Evolutionary conservation across 2,888 invertebrate species (phyloP), one percentile per base, ranked within the genome.

Genomic region (Spicauda simplicius): DNA sequence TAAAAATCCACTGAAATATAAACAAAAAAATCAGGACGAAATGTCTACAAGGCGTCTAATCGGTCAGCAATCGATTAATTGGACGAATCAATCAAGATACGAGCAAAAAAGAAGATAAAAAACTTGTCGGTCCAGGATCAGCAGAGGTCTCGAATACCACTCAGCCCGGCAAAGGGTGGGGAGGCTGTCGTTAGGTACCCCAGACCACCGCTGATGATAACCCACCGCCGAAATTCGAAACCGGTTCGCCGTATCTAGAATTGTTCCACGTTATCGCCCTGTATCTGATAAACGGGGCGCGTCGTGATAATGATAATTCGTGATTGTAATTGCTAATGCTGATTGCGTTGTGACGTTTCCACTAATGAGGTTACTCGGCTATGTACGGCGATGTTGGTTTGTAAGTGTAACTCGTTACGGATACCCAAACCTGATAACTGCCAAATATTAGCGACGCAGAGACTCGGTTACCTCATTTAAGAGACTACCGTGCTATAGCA

Each of bases 61-160:
- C 74, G 68, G 30, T 41, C 12, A 58, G 45, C 52, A 53, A 84
- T 85, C 82, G 84, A 86, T 83, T 88, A 91, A 91, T 88, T 87
- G 84, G 73, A 41, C 63, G 69, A 80, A 91, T 93, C 88, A 82
- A 91, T 91, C 87, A 88, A 84, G 91, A 92, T 91, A 84, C 83
- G 45, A 14, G 16, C n/a, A 73, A 81, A 83, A 25, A 83, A 80
- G 78, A 77, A 93, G 93, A 93, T 93, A 93, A 93, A 93, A 93
- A 91, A 80, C 70, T 68, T 77, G 63, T 58, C 56, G 55, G 70
- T 77, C 81, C 88, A 90, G 90, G 92, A 93, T 93, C 93, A 93
- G 93, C 93, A 93, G 93, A 91, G 91, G 93, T 93, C 93, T 93
- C 93, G 93, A 93, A 93, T 93, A 93, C 93, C 93, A 84, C 75